These are phyloP conservation scores for Nowickia ferox DNA, from an alignment of 2,888 invertebrate species.

Conservation along the genomic window DNA sequence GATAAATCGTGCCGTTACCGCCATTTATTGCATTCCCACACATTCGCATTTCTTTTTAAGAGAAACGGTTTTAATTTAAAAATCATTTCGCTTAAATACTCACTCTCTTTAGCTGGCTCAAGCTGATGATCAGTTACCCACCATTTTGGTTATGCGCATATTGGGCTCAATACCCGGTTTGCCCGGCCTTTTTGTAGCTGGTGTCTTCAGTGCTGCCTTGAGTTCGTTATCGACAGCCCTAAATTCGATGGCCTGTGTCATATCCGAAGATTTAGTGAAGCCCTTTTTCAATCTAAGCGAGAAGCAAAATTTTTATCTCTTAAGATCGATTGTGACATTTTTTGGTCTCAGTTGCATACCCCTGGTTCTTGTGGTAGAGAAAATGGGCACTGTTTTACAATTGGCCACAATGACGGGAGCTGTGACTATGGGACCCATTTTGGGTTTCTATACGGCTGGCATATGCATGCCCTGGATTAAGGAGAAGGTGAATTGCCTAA, in stretches of 20 bases:
- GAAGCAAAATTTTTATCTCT: conserved; percentile 84
- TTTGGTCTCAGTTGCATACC: conserved; percentile 87
- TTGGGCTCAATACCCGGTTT: conserved; percentile 90
- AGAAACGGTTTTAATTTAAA: too few species aligned
- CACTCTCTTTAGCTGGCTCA: conserved; percentile 85
- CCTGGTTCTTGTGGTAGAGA: conserved; percentile 88
- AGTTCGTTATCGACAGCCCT: conserved; percentile 92
- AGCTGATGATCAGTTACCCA: conserved; percentile 91
- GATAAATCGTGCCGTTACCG: too few species aligned
- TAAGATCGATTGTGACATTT: conserved; percentile 88
- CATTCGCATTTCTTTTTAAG: too few species aligned
- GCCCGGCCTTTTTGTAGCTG: conserved; percentile 94
- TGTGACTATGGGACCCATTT: conserved; percentile 87
- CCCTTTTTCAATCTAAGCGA: conserved; percentile 86
- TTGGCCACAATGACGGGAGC: conserved; percentile 86
- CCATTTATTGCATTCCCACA: too few species aligned
- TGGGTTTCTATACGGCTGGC: conserved; percentile 89
- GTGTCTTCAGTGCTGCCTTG: conserved; percentile 94
- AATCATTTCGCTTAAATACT: not conserved
- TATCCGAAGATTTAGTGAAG: conserved; percentile 90
- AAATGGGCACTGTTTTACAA: conserved; percentile 88
- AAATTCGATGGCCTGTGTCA: conserved; percentile 92
- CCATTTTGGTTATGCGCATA: conserved; percentile 93
- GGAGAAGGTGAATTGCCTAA: conserved; percentile 83
- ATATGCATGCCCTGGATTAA: conserved; percentile 87